Evolutionary conservation across 2,113 vertebrate species (phyloP).

Genomic region (Chamaetylas fuelleborni): DNA sequence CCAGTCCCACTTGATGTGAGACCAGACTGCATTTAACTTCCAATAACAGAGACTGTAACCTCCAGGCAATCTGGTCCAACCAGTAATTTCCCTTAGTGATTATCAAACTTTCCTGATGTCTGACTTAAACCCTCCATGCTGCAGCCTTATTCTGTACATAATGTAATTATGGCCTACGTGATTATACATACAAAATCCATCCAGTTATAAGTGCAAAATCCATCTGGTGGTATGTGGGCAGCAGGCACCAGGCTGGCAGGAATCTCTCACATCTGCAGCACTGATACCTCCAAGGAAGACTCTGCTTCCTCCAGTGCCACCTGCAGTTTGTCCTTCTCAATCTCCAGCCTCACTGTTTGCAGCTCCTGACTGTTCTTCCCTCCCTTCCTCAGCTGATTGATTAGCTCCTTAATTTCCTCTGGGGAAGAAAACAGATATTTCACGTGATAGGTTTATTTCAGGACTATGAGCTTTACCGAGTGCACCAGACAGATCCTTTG

Average conservation of each 20-base stretch:
- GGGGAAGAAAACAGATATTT: conserved; percentile 27
- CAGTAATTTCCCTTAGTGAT: neutral
- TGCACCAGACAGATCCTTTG: neutral
- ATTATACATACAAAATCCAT: neutral
- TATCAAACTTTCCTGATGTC: neutral
- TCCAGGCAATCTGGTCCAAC: neutral
- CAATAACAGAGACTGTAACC: neutral
- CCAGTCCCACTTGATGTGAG: neutral
- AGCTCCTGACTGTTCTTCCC: conserved; percentile 71
- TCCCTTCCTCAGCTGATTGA: conserved; percentile 76
- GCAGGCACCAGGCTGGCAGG: neutral
- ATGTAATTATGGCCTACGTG: neutral
- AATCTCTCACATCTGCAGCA: neutral
- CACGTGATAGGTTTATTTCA: neutral
- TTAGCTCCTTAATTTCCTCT: conserved; percentile 81
- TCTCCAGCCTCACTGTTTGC: conserved; percentile 73
- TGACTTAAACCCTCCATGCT: neutral
- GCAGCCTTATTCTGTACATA: neutral
- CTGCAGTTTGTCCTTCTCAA: conserved; percentile 74
- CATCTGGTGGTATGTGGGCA: neutral
- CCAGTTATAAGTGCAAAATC: neutral
- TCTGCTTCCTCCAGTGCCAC: conserved; percentile 78
- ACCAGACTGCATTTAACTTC: neutral
- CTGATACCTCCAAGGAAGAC: conserved; percentile 71
- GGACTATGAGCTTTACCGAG: neutral